Base-by-base conservation (phyloP, 2,888 invertebrate species). In the Crossocerus cetratus region DNA sequence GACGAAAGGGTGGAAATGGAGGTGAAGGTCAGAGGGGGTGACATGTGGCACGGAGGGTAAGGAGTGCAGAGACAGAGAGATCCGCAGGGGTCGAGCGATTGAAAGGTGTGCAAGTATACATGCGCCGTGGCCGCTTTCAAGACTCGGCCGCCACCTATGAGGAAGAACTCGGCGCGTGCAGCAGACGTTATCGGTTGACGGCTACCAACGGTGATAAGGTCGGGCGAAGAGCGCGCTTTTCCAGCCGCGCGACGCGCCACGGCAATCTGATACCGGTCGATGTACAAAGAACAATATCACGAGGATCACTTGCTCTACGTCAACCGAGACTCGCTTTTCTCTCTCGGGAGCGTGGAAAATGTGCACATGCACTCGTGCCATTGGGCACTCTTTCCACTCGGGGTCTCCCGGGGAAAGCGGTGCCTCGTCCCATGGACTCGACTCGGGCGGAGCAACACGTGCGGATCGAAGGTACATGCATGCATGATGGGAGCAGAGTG, bases 391-490 rank as follows among this genome's bases (percentile, higher is more conserved):
- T 32, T 32, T 32, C 32, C 32, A 11, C 32, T 8, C 11, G 32
- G 32, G 5, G 11, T 32, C 32, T 32, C 32, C 11, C n/a, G 16
- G 49, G 49, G 49, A 49, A 49, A 49, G 49, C 16, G 49, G 49
- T 2, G 8, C 11, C 49, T 49, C 14, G 8, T 11, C 49, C n/a
- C 14, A 16, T 16, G 49, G 16, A 49, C 14, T 16, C 49, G 8
- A 49, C 16, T 49, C 49, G 49, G 49, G 49, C 49, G 49, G 13
- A 49, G 49, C 49, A 49, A 49, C 49, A 49, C 49, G 49, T 49
- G 49, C 49, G 49, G 16, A 49, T 49, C n/a, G 49, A 49, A 49
- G 16, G 49, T 49, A 49, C 49, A 49, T 49, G 5, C 49, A 16
- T 16, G 32, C 16, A n/a, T 49, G 49, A 49, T 49, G 49, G 14